phyloP scores from a whole-genome alignment of 2,888 invertebrate species.

The Minunthozetes semirufus region DNA sequence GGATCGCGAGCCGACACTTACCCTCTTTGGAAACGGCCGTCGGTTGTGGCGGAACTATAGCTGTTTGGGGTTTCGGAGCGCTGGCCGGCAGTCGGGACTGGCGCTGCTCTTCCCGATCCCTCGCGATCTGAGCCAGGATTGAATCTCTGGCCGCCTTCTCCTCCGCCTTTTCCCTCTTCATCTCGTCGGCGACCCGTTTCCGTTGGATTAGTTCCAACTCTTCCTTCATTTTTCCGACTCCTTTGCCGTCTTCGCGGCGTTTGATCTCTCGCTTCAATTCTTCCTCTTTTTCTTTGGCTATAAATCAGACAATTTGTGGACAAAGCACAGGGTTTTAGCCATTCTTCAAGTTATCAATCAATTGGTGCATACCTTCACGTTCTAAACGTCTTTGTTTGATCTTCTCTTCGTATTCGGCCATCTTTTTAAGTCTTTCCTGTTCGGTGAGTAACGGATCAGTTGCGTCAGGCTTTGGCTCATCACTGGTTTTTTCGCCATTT shows the following conservation, averaged over 20 bases:
- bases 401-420: slow-evolving; percentile 25
- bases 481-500: not conserved
- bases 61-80: not conserved
- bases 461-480: not conserved
- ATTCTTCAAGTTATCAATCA: not conserved
- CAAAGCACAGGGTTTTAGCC: not conserved
- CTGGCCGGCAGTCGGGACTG: not conserved
- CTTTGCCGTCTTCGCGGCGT: slow-evolving; percentile 33
- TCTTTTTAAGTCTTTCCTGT: not conserved
- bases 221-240: slow-evolving; percentile 32
- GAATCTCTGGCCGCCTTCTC: slow-evolving; percentile 31
- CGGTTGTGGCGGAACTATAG: not conserved
- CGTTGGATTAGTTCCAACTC: slow-evolving; percentile 27
- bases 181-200: slow-evolving; percentile 19
- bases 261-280: slow-evolving; percentile 31
- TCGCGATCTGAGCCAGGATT: slow-evolving; percentile 21
- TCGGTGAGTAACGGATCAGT: not conserved
- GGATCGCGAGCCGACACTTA: slow-evolving; percentile 33
- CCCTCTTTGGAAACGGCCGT: slow-evolving; percentile 20
- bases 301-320: not conserved
- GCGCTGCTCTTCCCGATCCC: slow-evolving; percentile 30
- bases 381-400: slow-evolving; percentile 33
- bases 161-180: slow-evolving; percentile 31
- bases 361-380: slow-evolving; percentile 28
- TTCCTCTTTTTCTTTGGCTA: slow-evolving; percentile 36